Evolutionary conservation across 2,797 vertebrate species (phyloP).

Genomic region (Centropyge bicolor): DNA sequence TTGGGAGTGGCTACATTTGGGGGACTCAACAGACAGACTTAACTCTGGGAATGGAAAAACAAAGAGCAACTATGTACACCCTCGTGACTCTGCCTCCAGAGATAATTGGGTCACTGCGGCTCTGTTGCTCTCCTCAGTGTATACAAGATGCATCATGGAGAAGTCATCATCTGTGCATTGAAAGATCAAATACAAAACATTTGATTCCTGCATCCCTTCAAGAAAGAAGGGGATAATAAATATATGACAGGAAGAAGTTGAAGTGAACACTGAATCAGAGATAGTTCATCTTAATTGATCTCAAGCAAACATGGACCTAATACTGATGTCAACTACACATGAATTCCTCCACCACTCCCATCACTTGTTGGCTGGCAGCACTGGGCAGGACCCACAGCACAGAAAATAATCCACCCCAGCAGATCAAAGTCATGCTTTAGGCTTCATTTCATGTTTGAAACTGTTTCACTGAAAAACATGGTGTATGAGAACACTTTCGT

Average conservation of each 20-base stretch:
- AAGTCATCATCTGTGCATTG: slow-evolving; percentile 5
- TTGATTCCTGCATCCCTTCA: neutral
- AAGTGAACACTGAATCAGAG: neutral
- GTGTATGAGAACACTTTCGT: neutral
- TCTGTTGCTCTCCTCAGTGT: slow-evolving; percentile 31
- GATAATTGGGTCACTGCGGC: slow-evolving; percentile 71
- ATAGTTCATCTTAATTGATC: neutral
- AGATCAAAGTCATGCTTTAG: slow-evolving; percentile 5
- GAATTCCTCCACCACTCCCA: slow-evolving; percentile 34
- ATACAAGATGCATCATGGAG: slow-evolving; percentile 24
- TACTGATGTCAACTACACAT: slow-evolving; percentile 18
- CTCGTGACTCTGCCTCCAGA: slow-evolving; percentile 66
- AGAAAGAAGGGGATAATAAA: neutral
- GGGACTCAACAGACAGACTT: slow-evolving; percentile 50
- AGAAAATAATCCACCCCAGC: neutral
- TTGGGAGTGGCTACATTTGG: slow-evolving; percentile 44
- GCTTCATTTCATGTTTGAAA: slow-evolving; percentile 3
- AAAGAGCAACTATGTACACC: slow-evolving; percentile 64
- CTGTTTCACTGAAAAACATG: neutral
- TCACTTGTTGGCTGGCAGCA: slow-evolving; percentile 29
- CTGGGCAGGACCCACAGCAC: slow-evolving; percentile 5
- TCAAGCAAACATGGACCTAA: slow-evolving; percentile 8
- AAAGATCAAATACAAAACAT: neutral
- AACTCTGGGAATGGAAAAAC: slow-evolving; percentile 63
- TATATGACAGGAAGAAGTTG: neutral